Evolutionary conservation across 1,140 invertebrate genomes (phyloP).

Genomic region (Sminthurinus signatus): DNA sequence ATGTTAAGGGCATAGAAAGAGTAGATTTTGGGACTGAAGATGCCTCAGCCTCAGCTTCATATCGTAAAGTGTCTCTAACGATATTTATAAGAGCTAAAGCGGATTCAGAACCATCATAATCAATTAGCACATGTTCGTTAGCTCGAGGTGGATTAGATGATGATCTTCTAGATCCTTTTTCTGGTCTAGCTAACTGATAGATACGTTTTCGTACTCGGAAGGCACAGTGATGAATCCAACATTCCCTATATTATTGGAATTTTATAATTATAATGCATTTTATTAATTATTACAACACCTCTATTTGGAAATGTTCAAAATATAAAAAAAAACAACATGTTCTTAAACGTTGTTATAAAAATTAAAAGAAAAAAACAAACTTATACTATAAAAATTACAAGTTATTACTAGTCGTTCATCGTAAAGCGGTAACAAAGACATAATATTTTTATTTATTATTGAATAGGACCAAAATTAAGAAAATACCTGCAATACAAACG

Average conservation of each 20-base stretch:
- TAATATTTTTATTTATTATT: too few relatives aligned
- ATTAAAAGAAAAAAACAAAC: too few relatives aligned
- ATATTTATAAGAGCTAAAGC: conserved; percentile 26
- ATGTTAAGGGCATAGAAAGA: conserved; percentile 34
- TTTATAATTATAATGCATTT: too few relatives aligned
- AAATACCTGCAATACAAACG: too few relatives aligned
- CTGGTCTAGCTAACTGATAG: conserved; percentile 29
- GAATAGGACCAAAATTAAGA: too few relatives aligned
- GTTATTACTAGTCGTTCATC: too few relatives aligned
- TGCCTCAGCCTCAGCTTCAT: background rate
- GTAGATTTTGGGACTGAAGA: background rate
- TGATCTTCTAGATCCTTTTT: conserved; percentile 17
- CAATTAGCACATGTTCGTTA: conserved; percentile 21
- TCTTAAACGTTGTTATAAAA: too few relatives aligned
- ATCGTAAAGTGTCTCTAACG: conserved; percentile 15
- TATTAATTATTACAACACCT: too few relatives aligned
- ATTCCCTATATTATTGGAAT: conserved; percentile 18
- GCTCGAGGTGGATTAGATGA: background rate
- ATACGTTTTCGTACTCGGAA: conserved; percentile 34
- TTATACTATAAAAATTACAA: too few relatives aligned
- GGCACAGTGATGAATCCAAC: conserved; percentile 33
- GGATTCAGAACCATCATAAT: conserved; percentile 25
- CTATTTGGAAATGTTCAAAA: too few relatives aligned
- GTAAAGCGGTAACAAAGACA: too few relatives aligned
- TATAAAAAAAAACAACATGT: too few relatives aligned